phyloP scores from a whole-genome alignment of 1,140 invertebrate genomes.

The Oryctes rhinoceros region DNA sequence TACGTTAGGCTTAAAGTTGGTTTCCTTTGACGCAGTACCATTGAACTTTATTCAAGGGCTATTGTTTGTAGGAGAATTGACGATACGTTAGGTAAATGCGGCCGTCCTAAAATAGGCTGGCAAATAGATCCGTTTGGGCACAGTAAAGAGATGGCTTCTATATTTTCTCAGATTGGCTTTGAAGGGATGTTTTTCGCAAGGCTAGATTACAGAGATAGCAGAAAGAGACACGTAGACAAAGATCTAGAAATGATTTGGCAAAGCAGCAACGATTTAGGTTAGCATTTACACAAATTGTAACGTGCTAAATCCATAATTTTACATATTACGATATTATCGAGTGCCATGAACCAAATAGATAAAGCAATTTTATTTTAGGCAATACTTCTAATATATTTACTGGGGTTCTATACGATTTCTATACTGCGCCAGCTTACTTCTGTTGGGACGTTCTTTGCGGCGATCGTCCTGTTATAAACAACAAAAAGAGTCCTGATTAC shows the following conservation, averaged over 20 bases:
- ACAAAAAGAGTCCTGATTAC: slow-evolving; percentile 62
- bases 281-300: slow-evolving; percentile 57
- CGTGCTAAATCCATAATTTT: slow-evolving; percentile 49
- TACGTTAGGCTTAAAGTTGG: slow-evolving; percentile 69
- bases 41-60: slow-evolving; percentile 22
- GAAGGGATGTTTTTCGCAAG: slow-evolving; percentile 79
- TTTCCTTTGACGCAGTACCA: slow-evolving; percentile 48
- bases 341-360: slow-evolving; percentile 54
- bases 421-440: slow-evolving; percentile 74
- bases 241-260: slow-evolving; percentile 83
- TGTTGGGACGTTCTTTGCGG: slow-evolving; percentile 77
- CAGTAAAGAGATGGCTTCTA: slow-evolving; percentile 73
- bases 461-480: slow-evolving; percentile 71
- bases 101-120: slow-evolving; percentile 74
- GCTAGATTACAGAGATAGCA: slow-evolving; percentile 80
- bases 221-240: slow-evolving; percentile 67
- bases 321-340: slow-evolving; percentile 33
- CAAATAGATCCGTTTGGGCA: slow-evolving; percentile 83
- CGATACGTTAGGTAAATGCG: slow-evolving; percentile 73
- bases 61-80: slow-evolving; percentile 63
- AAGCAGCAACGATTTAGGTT: slow-evolving; percentile 68
- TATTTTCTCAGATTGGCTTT: slow-evolving; percentile 76
- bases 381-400: slow-evolving; percentile 46
- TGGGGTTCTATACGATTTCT: slow-evolving; percentile 62
- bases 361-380: slow-evolving; percentile 41